These are phyloP conservation scores for Caenorhabditis tropicalis DNA, from an alignment of 1,140 invertebrate species.

Conservation along the genomic window DNA sequence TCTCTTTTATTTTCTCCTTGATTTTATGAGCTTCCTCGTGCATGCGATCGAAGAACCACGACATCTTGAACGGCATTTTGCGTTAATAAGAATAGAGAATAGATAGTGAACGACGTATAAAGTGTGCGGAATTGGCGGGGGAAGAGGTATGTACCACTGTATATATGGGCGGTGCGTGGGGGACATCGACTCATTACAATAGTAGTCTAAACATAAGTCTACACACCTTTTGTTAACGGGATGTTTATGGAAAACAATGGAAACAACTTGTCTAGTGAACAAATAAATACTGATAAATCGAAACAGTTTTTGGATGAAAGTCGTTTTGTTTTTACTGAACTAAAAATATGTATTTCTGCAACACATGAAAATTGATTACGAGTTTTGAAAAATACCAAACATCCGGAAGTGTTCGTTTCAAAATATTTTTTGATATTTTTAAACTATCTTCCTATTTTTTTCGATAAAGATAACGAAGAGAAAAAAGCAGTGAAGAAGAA, in stretches of 20 bases:
- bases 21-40: slow-evolving; percentile 31
- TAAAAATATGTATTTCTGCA: too few species aligned
- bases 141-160: neutral
- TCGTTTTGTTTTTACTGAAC: too few species aligned
- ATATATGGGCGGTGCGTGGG: slow-evolving; percentile 9
- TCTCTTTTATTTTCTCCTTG: slow-evolving; percentile 36
- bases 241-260: neutral
- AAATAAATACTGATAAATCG: neutral
- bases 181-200: slow-evolving; percentile 16
- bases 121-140: neutral
- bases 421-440: too few species aligned
- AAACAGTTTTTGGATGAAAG: neutral
- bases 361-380: too few species aligned
- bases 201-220: neutral
- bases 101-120: neutral
- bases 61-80: slow-evolving; percentile 30
- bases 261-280: neutral
- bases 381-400: too few species aligned
- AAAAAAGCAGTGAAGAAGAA: too few species aligned
- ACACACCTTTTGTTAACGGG: neutral
- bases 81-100: neutral
- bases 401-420: too few species aligned
- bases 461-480: too few species aligned
- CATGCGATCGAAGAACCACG: slow-evolving; percentile 40
- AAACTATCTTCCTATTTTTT: too few species aligned